Percentiles rank a stretch among this genome's conserved stretches.
Conservation (phyloP, 2,113 vertebrate genomes). For the Todiramphus chloris region DNA sequence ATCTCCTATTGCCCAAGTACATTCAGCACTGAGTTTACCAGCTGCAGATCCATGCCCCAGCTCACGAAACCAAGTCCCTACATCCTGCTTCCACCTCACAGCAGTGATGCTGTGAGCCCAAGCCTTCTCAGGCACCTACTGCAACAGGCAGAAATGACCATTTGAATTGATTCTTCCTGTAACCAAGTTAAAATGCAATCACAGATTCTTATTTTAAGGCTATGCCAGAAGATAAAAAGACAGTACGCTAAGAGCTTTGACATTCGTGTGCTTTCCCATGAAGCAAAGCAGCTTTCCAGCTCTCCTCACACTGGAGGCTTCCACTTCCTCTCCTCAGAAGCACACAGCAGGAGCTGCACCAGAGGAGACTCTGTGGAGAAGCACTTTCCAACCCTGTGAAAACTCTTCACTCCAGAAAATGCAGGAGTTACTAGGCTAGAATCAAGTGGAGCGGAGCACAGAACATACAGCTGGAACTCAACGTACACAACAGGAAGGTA, state of each 20-base stretch:
- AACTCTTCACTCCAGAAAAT: neutral
- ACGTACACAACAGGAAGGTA: neutral
- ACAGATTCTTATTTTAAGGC: neutral
- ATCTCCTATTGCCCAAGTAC: neutral
- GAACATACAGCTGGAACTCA: neutral
- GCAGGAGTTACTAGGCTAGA: neutral
- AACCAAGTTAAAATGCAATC: neutral
- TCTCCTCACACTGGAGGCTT: neutral
- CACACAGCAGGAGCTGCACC: neutral
- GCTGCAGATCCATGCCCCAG: neutral
- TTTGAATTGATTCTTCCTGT: neutral
- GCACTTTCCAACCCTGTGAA: neutral
- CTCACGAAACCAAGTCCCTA: neutral
- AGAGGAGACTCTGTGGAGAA: neutral
- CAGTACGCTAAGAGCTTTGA: neutral
- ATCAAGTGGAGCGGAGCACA: rapidly evolving
- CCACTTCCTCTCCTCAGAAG: neutral
- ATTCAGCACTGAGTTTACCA: neutral
- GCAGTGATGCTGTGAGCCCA: neutral
- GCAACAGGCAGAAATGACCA: neutral
- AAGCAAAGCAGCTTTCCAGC: neutral
- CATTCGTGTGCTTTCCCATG: neutral
- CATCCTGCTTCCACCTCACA: neutral
- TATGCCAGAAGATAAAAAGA: neutral
- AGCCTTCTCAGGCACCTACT: neutral